Evolutionary conservation across 2,113 vertebrate genomes (phyloP), one percentile per base, ranked within the genome.

Genomic region (Pterocles burchelli): DNA sequence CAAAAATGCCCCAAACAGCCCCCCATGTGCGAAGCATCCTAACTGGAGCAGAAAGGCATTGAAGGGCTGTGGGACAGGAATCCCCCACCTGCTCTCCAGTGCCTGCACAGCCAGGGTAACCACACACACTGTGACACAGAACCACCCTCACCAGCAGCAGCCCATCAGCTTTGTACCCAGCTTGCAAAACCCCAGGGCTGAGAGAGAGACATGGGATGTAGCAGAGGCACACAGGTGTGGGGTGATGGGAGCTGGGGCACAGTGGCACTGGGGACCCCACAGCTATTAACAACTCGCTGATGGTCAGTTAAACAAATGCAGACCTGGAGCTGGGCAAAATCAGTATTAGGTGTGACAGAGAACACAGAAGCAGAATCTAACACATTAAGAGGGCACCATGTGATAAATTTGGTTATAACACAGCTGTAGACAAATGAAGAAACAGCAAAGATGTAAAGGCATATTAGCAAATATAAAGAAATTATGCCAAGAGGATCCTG

Each of bases 1-100:
- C 16, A 22, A 66, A 94, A 95, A 61, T 15, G 4, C 31, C 58
- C 33, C 12, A 18, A 38, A 88, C 21, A 48, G 8, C 9, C 48
- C 20, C 1, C 1, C 2, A 1, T 6, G 29, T 5, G 16, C 0
- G 3, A n/a, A 72, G 38, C 28, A 34, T 21, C 15, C 0, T 28
- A 67, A 59, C 17, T 8, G 24, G 20, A 68, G 21, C 18, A 21
- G 20, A 84, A 73, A 71, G 33, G 20, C 55, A 43, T 12, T 1
- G 2, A 22, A 77, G 29, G 25, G 63, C 18, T 70, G 51, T 7
- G 6, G 46, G 59, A 9, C 31, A 67, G 45, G 51, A 54, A 49
- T 9, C 9, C 24, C 59, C 9, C 2, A 1, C 34, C 70, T 41
- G 16, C 8, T 41, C 38, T 59, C 36, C 48, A 22, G 18, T 38